These are phyloP conservation scores for Graptemys geographica DNA, from an alignment of 2,797 vertebrate genomes.

Conservation along the genomic window DNA sequence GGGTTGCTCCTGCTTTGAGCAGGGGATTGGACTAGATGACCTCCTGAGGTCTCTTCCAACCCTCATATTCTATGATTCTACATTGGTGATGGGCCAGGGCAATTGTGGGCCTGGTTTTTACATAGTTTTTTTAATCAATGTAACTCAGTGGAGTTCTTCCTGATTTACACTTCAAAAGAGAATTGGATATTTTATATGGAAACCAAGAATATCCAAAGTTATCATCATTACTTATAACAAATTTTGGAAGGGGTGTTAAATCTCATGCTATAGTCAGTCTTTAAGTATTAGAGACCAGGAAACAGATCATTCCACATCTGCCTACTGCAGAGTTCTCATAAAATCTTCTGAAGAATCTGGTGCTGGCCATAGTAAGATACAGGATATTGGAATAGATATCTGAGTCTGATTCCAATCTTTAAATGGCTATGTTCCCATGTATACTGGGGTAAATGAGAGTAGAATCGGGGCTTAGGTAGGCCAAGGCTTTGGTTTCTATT, in stretches of 20 bases:
- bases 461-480: not conserved
- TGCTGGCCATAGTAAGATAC: not conserved
- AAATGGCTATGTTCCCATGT: not conserved
- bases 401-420: not conserved
- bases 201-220: not conserved
- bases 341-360: not conserved
- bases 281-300: not conserved
- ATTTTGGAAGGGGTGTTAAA: too few relatives aligned
- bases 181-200: not conserved
- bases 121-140: not conserved
- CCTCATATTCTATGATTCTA: too few relatives aligned
- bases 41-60: too few relatives aligned
- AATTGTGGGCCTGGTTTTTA: not conserved
- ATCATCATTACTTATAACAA: too few relatives aligned
- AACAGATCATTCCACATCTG: not conserved
- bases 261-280: not conserved
- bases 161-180: not conserved
- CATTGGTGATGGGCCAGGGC: not conserved
- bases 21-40: too few relatives aligned
- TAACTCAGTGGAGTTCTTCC: not conserved
- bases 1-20: too few relatives aligned
- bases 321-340: not conserved
- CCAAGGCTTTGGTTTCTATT: not conserved
- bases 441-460: not conserved
- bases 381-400: not conserved